Evolutionary conservation across 2,888 invertebrate species (phyloP).

Genomic region (Leptodirus hochenwartii): DNA sequence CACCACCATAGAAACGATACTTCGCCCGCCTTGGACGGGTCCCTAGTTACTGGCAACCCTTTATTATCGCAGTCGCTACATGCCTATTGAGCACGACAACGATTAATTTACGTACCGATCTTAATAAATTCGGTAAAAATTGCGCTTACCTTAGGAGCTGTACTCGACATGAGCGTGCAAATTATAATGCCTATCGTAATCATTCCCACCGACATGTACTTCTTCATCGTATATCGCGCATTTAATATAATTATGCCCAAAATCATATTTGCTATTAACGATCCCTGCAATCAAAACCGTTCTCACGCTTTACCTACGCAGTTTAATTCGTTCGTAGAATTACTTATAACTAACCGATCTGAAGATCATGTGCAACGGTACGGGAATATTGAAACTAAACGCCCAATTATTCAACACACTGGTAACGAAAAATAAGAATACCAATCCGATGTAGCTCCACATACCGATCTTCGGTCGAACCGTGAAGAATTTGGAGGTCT

Average conservation of each 20-base stretch:
- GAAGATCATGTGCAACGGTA: constrained; percentile 98
- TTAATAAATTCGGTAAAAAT: constrained; percentile 1
- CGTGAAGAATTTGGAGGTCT: constrained; percentile 68
- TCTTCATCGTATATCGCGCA: constrained; percentile 59
- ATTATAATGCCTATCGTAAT: constrained; percentile 84
- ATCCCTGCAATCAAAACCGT: constrained; percentile 45
- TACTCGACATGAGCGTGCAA: constrained; percentile 67
- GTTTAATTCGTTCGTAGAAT: constrained; percentile 5
- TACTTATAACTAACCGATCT: constrained; percentile 49
- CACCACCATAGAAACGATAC: constrained; percentile 43
- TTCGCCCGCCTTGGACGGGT: constrained; percentile 28
- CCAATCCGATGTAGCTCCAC: constrained; percentile 64
- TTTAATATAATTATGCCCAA: constrained; percentile 83
- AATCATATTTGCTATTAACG: constrained; percentile 89
- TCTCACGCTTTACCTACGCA: not conserved
- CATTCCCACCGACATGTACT: constrained; percentile 82
- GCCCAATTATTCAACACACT: constrained; percentile 92
- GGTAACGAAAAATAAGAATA: constrained; percentile 76
- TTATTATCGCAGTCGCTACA: constrained; percentile 21
- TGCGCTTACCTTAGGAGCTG: constrained; percentile 6
- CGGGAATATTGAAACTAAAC: constrained; percentile 89
- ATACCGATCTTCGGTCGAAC: constrained; percentile 54
- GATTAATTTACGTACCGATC: constrained; percentile 4
- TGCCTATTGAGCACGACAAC: constrained; percentile 15
- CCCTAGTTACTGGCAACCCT: constrained; percentile 21